These are phyloP conservation scores for Leucopsar rothschildi DNA, from an alignment of 2,113 vertebrate genomes.

Conservation along the genomic window DNA sequence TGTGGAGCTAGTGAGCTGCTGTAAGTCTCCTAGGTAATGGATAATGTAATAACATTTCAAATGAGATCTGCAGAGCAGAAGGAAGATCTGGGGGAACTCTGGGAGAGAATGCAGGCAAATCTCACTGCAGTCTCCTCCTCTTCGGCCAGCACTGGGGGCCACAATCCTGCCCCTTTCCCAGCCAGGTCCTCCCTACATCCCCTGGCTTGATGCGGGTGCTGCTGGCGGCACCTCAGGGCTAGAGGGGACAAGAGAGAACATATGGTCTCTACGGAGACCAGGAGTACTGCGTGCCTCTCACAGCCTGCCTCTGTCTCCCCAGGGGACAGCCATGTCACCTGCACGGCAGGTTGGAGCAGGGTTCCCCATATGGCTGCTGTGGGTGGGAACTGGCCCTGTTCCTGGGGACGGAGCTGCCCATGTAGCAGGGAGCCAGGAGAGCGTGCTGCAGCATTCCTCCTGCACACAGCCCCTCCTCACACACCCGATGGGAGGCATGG, in stretches of 20 bases:
- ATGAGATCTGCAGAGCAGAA: conserved; percentile 50
- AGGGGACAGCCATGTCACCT: neutral
- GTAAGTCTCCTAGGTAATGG: conserved; percentile 57
- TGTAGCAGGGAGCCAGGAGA: neutral
- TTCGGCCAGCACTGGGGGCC: neutral
- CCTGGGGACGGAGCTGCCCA: neutral
- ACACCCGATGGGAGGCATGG: neutral
- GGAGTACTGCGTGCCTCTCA: neutral
- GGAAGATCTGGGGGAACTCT: conserved; percentile 41
- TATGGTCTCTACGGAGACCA: neutral
- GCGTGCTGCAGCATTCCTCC: neutral
- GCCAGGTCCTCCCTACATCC: neutral
- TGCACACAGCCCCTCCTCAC: neutral
- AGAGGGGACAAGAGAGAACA: neutral
- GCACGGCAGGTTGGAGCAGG: neutral
- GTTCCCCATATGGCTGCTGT: conserved; percentile 23
- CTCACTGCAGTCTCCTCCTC: conserved; percentile 36
- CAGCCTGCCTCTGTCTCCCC: neutral
- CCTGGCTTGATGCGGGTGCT: neutral
- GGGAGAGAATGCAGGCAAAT: conserved; percentile 53
- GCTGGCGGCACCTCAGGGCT: neutral
- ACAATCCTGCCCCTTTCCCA: neutral
- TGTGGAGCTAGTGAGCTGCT: conserved; percentile 45
- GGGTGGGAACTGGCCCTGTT: neutral
- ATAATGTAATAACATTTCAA: conserved; percentile 54